Percentiles rank a stretch among this genome's conserved stretches.
phyloP scores from a whole-genome alignment of 2,113 vertebrate genomes.

The Carlito syrichta region DNA sequence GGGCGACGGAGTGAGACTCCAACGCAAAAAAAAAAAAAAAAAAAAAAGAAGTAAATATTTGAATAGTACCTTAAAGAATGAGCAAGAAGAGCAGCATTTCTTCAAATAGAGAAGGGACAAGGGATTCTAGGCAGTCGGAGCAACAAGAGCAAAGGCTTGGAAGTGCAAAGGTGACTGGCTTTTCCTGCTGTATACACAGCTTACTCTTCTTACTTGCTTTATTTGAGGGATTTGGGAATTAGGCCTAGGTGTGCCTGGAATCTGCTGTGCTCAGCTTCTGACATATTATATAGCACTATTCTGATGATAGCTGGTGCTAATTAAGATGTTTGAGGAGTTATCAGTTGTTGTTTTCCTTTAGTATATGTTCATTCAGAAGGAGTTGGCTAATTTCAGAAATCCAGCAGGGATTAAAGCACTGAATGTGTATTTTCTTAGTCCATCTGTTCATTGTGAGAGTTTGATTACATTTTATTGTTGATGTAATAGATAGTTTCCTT shows the following conservation, averaged over 20 bases:
- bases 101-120: background rate
- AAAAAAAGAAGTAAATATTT: background rate
- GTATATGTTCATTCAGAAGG: slow-evolving; percentile 5
- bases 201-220: background rate
- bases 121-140: background rate
- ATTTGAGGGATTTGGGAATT: background rate
- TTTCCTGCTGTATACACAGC: background rate
- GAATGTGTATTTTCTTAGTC: slow-evolving; percentile 16
- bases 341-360: background rate
- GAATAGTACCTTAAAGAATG: background rate
- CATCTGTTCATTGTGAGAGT: background rate
- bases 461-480: background rate
- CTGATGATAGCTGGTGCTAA: background rate
- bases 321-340: background rate
- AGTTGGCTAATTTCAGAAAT: slow-evolving; percentile 49
- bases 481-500: slow-evolving; percentile 1
- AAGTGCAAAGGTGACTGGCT: background rate
- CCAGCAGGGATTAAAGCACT: background rate
- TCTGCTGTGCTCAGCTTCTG: background rate
- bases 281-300: background rate
- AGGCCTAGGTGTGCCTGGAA: background rate
- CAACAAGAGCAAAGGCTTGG: background rate
- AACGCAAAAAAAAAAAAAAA: too few relatives aligned
- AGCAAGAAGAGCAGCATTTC: background rate
- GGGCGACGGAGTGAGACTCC: too few relatives aligned